Conservation (phyloP, 2,113 vertebrate species). For the Hylia prasina region DNA sequence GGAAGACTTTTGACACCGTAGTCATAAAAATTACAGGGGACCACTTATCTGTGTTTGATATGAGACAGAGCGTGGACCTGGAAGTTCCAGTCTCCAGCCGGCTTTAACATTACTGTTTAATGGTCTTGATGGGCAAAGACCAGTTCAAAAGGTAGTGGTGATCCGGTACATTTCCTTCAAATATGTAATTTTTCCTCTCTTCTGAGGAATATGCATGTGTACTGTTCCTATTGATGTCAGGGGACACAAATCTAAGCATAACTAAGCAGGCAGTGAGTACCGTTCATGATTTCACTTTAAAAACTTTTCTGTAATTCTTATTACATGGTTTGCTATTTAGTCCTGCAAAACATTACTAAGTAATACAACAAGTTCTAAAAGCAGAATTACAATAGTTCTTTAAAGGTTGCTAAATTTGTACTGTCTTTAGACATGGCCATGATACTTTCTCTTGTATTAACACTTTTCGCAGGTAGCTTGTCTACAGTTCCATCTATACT, state of each 20-base stretch:
- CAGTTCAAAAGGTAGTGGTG: slow-evolving; percentile 47
- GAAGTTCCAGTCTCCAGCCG: slow-evolving; percentile 60
- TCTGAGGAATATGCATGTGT: background rate
- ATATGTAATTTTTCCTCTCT: background rate
- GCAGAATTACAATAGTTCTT: background rate
- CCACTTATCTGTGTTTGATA: slow-evolving; percentile 73
- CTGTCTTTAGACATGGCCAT: background rate
- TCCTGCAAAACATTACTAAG: background rate
- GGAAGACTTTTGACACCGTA: slow-evolving; percentile 91
- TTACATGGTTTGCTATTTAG: background rate
- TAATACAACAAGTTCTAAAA: background rate
- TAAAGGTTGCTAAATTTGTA: background rate
- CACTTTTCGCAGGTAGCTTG: background rate
- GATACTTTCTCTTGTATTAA: background rate
- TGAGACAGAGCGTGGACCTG: slow-evolving; percentile 75
- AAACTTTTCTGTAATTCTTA: background rate
- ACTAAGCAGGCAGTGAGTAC: background rate
- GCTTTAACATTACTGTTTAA: slow-evolving; percentile 61
- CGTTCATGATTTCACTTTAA: background rate
- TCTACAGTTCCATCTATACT: background rate
- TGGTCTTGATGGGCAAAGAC: slow-evolving; percentile 42
- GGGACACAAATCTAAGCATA: background rate
- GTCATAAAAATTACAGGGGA: slow-evolving; percentile 91
- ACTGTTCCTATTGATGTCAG: background rate
- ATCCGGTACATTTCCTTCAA: slow-evolving; percentile 26